These are phyloP conservation scores for Colinus virginianus DNA, from an alignment of 2,113 vertebrate species.

Conservation along the genomic window DNA sequence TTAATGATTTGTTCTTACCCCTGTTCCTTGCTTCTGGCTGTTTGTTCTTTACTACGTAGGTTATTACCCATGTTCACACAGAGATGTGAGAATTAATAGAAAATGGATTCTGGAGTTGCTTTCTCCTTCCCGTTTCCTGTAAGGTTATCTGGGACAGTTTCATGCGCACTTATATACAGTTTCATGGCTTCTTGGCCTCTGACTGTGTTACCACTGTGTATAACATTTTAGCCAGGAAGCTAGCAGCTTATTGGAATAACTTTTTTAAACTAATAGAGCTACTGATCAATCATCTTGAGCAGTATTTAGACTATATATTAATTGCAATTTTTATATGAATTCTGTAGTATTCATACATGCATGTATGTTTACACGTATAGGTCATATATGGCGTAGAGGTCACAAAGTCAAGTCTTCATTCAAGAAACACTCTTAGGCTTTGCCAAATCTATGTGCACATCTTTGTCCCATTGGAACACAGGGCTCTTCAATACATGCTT, in stretches of 20 bases:
- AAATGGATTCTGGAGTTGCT: not conserved
- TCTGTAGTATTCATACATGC: constrained; percentile 5
- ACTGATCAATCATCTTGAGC: not conserved
- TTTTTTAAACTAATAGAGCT: not conserved
- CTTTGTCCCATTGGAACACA: not conserved
- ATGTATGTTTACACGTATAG: not conserved
- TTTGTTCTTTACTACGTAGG: constrained; percentile 47
- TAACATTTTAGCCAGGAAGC: not conserved
- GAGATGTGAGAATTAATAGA: constrained; percentile 36
- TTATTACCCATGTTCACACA: constrained; percentile 35
- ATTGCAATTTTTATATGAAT: not conserved
- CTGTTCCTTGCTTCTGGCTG: constrained; percentile 31
- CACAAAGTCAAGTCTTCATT: not conserved
- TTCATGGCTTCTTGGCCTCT: not conserved
- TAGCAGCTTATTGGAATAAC: not conserved
- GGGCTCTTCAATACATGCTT: not conserved
- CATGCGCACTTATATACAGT: not conserved
- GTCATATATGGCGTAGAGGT: not conserved
- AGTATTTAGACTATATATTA: not conserved
- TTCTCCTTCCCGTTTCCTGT: not conserved
- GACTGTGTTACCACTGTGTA: not conserved
- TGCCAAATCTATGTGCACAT: constrained; percentile 15
- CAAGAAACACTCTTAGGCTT: not conserved
- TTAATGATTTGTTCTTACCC: constrained; percentile 50
- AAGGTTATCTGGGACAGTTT: constrained; percentile 1